phyloP scores from a whole-genome alignment of 2,888 invertebrate species.

The Pyrochroa serraticornis region DNA sequence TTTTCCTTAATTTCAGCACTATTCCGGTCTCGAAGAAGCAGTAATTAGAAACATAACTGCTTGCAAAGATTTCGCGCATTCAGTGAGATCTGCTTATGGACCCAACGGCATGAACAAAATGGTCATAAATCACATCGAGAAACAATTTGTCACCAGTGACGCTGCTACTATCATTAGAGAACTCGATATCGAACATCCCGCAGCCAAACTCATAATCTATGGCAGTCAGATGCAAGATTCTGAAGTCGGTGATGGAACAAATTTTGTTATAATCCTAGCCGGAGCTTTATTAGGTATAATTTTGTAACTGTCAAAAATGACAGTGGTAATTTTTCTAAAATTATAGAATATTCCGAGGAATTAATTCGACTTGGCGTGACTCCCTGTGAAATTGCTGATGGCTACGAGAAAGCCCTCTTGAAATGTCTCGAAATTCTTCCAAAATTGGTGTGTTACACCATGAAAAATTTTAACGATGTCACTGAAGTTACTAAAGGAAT shows the following conservation, averaged over 20 bases:
- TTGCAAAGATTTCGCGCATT: conserved; percentile 93
- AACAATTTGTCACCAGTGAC: conserved; percentile 98
- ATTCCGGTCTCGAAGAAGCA: conserved; percentile 95
- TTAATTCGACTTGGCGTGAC: conserved; percentile 92
- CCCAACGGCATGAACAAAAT: conserved; percentile 99
- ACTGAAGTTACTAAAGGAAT: conserved; percentile 77
- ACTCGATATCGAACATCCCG: conserved; percentile 97
- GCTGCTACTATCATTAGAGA: conserved; percentile 97
- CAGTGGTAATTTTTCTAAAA: not conserved
- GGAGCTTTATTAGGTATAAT: conserved; percentile 75
- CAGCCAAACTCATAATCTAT: conserved; percentile 94
- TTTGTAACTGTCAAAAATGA: conserved; percentile 2
- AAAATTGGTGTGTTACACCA: conserved; percentile 75
- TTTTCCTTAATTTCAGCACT: conserved; percentile 62
- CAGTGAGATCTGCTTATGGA: conserved; percentile 93
- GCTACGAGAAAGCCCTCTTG: conserved; percentile 88
- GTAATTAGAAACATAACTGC: conserved; percentile 94
- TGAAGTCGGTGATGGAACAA: conserved; percentile 98
- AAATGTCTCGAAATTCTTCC: conserved; percentile 92
- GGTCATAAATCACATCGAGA: conserved; percentile 98
- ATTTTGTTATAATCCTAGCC: conserved; percentile 94
- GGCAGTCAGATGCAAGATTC: conserved; percentile 98
- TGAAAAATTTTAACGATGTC: conserved; percentile 71
- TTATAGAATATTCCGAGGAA: conserved; percentile 83
- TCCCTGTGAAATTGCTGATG: conserved; percentile 95